Evolutionary conservation across 2,888 invertebrate species (phyloP), one percentile per base, ranked within the genome.

Genomic region (Bedellia somnulentella): DNA sequence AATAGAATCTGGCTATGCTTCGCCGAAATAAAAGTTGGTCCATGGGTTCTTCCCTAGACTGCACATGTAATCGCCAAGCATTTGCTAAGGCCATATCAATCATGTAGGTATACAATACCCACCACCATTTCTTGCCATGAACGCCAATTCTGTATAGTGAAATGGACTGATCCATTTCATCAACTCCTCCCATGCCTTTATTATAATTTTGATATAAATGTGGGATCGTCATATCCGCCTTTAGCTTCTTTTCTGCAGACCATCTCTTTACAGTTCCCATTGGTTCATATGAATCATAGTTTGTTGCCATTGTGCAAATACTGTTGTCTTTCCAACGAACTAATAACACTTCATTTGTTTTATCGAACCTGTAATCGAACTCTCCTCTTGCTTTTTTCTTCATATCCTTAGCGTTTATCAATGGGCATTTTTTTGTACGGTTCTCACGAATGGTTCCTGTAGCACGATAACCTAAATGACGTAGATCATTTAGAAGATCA

Each of bases 151-250:
- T n/a, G n/a, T n/a, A n/a, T n/a, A n/a, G n/a, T n/a, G n/a, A n/a
- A n/a, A n/a, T n/a, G n/a, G n/a, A n/a, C n/a, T n/a, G 44, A 33
- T 44, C 44, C 33, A 37, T 30, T 37, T 41, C 37, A 31, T 45
- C 43, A 15, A 43, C 41, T 16, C 41, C 43, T 29, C 42, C 40
- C 44, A 46, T n/a, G n/a, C n/a, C n/a, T n/a, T n/a, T n/a, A n/a
- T n/a, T n/a, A n/a, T n/a, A n/a, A n/a, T n/a, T n/a, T n/a, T n/a
- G n/a, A n/a, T n/a, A n/a, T n/a, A n/a, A n/a, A n/a, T n/a, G n/a
- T n/a, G n/a, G n/a, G n/a, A n/a, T n/a, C n/a, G n/a, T n/a, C n/a
- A n/a, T n/a, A n/a, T n/a, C n/a, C n/a, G n/a, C n/a, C n/a, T n/a
- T 46, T 15, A 6, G 5, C 8, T 18, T 18, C 5, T n/a, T n/a